These are phyloP conservation scores for Artibeus jamaicensis DNA, from an alignment of 2,797 vertebrate genomes.

Conservation along the genomic window DNA sequence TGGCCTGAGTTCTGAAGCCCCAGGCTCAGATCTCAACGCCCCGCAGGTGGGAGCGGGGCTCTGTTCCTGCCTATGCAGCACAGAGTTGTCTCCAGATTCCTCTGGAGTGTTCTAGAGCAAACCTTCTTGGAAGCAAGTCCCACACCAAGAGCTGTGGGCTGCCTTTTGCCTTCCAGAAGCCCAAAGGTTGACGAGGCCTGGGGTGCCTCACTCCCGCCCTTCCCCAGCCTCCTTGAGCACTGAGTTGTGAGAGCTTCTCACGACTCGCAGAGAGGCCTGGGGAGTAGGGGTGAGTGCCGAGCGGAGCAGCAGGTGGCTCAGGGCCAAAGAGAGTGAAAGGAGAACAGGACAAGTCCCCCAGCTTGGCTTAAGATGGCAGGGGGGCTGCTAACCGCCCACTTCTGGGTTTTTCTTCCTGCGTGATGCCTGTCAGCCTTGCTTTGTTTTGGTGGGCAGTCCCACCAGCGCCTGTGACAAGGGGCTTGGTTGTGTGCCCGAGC, in stretches of 20 bases:
- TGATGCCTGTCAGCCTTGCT: background rate
- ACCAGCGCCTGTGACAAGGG: background rate
- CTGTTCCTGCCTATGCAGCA: slow-evolving; percentile 52
- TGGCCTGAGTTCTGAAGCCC: slow-evolving; percentile 68
- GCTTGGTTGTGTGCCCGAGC: background rate
- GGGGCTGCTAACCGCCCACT: background rate
- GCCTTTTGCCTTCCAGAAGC: background rate
- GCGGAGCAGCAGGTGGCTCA: background rate
- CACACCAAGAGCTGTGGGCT: background rate
- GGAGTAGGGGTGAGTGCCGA: background rate
- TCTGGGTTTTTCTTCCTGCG: background rate
- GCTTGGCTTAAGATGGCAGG: background rate
- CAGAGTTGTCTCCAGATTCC: slow-evolving; percentile 21
- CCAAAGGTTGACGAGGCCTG: background rate
- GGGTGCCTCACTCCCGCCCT: background rate
- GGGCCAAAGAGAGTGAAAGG: background rate
- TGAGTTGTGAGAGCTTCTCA: background rate
- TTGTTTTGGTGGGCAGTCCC: background rate
- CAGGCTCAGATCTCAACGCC: slow-evolving; percentile 12
- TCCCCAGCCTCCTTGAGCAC: background rate
- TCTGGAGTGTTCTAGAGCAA: background rate
- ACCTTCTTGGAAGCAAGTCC: slow-evolving; percentile 45
- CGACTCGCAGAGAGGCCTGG: background rate
- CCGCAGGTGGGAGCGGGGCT: background rate
- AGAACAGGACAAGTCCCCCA: background rate